A percentile compares a stretch with the other conserved stretches of the same genome.
phyloP scores from a whole-genome alignment of 2,797 vertebrate species.

The Eulemur mongoz region DNA sequence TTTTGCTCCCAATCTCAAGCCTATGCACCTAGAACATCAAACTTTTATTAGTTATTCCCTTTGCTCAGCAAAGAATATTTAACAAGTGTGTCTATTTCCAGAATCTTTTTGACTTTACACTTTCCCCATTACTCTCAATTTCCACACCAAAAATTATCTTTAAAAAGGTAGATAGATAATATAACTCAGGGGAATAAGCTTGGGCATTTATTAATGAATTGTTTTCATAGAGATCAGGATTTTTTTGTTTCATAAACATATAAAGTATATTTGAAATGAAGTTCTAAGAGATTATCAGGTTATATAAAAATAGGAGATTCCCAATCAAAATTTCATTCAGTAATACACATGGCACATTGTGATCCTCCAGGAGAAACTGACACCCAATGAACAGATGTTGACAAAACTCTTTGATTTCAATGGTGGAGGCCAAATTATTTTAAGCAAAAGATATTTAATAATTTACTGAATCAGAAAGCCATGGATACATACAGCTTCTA shows the following conservation, averaged over 20 bases:
- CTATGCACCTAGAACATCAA: neutral
- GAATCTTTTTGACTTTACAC: neutral
- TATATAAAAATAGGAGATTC: conserved; percentile 14
- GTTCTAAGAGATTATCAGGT: neutral
- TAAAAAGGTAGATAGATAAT: neutral
- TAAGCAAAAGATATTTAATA: conserved; percentile 25
- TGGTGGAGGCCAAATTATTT: neutral
- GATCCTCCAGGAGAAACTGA: neutral
- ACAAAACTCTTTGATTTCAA: neutral
- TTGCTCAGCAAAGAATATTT: conserved; percentile 11
- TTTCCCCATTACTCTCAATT: neutral
- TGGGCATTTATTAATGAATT: neutral
- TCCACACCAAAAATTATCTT: neutral
- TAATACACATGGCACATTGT: neutral
- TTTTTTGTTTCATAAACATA: neutral
- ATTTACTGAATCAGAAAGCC: neutral
- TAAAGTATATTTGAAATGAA: conserved; percentile 12
- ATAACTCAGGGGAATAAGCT: neutral
- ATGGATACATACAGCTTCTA: neutral
- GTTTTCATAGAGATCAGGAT: neutral
- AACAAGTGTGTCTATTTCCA: neutral
- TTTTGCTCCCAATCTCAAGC: neutral
- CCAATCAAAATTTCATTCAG: neutral
- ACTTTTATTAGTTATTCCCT: neutral
- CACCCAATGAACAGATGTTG: neutral